Conservation (phyloP, 2,888 invertebrate species). For the Phalera bucephala region DNA sequence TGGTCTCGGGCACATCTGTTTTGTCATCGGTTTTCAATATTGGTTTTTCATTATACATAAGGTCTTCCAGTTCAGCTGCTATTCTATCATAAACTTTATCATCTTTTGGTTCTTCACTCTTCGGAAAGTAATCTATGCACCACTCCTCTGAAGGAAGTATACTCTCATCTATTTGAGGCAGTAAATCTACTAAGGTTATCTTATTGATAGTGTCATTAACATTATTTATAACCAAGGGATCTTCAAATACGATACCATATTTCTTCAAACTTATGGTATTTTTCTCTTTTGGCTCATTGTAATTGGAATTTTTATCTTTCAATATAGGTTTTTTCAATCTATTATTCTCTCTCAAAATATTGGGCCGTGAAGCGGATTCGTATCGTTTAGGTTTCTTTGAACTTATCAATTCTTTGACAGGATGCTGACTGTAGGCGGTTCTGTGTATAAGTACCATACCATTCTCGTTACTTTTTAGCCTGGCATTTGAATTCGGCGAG, state of each 20-base stretch:
- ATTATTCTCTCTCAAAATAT: constrained; percentile 70
- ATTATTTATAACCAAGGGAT: constrained; percentile 40
- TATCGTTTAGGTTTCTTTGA: constrained; percentile 41
- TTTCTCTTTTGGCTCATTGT: constrained; percentile 30
- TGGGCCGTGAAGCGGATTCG: constrained; percentile 31
- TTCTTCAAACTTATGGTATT: constrained; percentile 47
- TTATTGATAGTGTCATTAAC: constrained; percentile 48
- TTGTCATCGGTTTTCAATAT: constrained; percentile 45
- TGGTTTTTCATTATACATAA: constrained; percentile 72
- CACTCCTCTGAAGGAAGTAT: constrained; percentile 71
- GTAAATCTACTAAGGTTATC: constrained; percentile 52
- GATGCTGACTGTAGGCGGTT: constrained; percentile 57
- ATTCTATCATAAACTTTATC: constrained; percentile 79
- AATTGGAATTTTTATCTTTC: constrained; percentile 45
- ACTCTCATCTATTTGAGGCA: constrained; percentile 55
- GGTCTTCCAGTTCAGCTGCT: constrained; percentile 76
- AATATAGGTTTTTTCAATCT: constrained; percentile 48
- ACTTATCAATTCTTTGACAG: constrained; percentile 46
- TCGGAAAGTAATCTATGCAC: constrained; percentile 74
- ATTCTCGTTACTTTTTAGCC: constrained; percentile 72
- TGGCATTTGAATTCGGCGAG: constrained; percentile 48
- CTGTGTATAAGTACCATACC: constrained; percentile 69
- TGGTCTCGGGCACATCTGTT: constrained; percentile 43
- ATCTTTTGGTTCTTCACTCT: constrained; percentile 65
- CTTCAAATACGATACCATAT: constrained; percentile 65